These are phyloP conservation scores for Chelon labrosus DNA, from an alignment of 2,797 vertebrate genomes.

Conservation along the genomic window DNA sequence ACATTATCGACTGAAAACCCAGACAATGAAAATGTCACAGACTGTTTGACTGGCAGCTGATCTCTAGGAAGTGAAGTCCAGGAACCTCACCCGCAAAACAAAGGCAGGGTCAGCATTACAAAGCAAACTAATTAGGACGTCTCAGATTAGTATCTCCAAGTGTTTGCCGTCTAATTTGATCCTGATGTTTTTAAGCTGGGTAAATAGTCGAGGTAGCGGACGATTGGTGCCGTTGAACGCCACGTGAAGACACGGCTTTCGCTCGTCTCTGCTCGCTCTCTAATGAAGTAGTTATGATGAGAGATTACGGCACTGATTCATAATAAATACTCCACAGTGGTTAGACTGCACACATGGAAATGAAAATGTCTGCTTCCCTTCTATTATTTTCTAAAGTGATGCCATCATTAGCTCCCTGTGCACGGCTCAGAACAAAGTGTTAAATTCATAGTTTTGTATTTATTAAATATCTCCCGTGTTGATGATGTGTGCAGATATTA, in stretches of 20 bases:
- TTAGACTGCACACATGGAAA: background rate
- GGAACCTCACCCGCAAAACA: background rate
- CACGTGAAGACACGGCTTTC: background rate
- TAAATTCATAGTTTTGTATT: too few species aligned
- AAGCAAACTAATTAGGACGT: background rate
- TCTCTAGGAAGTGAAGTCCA: conserved; percentile 1
- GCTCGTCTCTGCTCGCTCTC: conserved; percentile 9
- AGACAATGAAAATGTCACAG: background rate
- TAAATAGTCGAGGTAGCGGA: conserved; percentile 19
- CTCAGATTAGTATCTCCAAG: background rate
- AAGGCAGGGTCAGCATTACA: background rate
- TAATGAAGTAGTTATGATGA: conserved; percentile 42
- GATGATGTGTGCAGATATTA: too few species aligned
- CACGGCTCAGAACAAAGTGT: background rate
- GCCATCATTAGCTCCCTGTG: conserved; percentile 14
- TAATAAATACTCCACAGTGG: conserved; percentile 33
- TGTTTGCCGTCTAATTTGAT: background rate
- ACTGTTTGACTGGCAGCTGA: conserved; percentile 1
- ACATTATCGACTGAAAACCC: background rate
- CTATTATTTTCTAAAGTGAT: conserved; percentile 26
- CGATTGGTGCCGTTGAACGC: conserved; percentile 6
- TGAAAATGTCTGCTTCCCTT: conserved; percentile 19
- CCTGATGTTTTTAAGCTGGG: background rate
- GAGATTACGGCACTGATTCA: conserved; percentile 38
- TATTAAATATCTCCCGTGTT: too few species aligned